A percentile compares a stretch with the other conserved stretches of the same genome.
These are phyloP conservation scores for Sylvicola cinctus DNA, from an alignment of 2,888 invertebrate genomes.

Conservation along the genomic window DNA sequence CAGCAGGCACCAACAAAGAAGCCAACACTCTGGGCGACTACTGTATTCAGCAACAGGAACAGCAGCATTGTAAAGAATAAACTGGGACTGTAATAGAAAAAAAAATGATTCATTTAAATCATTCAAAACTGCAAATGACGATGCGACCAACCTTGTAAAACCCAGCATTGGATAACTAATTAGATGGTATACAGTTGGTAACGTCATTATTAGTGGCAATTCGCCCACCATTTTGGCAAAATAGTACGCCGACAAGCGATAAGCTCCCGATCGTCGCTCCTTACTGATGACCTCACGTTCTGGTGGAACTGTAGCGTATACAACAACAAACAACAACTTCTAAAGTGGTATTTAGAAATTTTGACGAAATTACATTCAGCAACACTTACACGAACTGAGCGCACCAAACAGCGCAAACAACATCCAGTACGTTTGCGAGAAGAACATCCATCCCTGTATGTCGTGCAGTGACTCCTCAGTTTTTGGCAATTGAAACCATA, in stretches of 20 bases:
- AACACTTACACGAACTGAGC: slow-evolving; percentile 48
- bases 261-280: slow-evolving; percentile 56
- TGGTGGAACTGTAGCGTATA: slow-evolving; percentile 54
- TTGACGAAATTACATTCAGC: background rate
- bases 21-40: slow-evolving; percentile 59
- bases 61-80: slow-evolving; percentile 47
- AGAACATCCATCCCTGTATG: slow-evolving; percentile 69
- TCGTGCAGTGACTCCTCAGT: slow-evolving; percentile 54
- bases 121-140: background rate
- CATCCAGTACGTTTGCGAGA: slow-evolving; percentile 68
- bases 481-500: slow-evolving; percentile 61
- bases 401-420: slow-evolving; percentile 59
- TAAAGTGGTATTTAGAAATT: background rate
- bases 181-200: slow-evolving; percentile 54
- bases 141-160: slow-evolving; percentile 18
- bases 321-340: slow-evolving; percentile 6
- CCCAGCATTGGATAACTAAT: slow-evolving; percentile 61
- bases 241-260: slow-evolving; percentile 60
- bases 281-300: slow-evolving; percentile 63
- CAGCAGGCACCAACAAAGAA: slow-evolving; percentile 60
- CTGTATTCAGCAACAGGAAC: slow-evolving; percentile 45
- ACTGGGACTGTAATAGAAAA: slow-evolving; percentile 23
- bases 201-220: slow-evolving; percentile 47
- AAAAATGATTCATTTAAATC: slow-evolving; percentile 2
- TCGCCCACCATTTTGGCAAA: slow-evolving; percentile 66